Conservation (phyloP, 2,888 invertebrate species). For the Euproctis similis region DNA sequence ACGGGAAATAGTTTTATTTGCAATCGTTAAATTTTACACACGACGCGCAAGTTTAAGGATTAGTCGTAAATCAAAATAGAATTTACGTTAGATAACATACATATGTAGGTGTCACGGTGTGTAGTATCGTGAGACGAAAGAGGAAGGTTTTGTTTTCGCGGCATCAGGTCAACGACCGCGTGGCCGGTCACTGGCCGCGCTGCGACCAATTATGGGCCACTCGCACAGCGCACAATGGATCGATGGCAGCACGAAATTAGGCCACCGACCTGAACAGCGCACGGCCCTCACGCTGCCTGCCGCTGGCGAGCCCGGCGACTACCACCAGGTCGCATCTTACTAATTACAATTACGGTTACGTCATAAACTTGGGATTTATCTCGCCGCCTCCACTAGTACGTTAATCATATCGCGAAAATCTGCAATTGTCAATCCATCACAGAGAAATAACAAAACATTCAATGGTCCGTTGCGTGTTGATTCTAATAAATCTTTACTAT, state of each 20-base stretch:
- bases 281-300: conserved; percentile 22
- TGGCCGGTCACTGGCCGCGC: conserved; percentile 72
- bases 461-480: too few relatives aligned
- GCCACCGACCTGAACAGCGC: conserved; percentile 54
- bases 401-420: too few relatives aligned
- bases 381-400: too few relatives aligned
- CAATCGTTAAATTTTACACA: conserved; percentile 3
- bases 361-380: neutral
- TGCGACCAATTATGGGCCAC: conserved; percentile 76
- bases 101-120: too few relatives aligned
- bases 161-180: conserved; percentile 60
- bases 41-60: neutral
- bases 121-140: conserved; percentile 29
- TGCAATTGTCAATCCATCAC: too few relatives aligned
- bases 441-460: too few relatives aligned
- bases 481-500: too few relatives aligned
- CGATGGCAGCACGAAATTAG: conserved; percentile 73
- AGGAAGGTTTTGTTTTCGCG: conserved; percentile 71
- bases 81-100: too few relatives aligned
- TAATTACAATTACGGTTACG: conserved; percentile 3
- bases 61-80: too few relatives aligned
- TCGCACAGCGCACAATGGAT: conserved; percentile 75
- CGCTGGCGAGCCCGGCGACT: conserved; percentile 27
- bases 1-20: neutral
- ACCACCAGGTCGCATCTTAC: conserved; percentile 21